phyloP scores from a whole-genome alignment of 35 echinoderm and acorn worm species.

The Heliocidaris erythrogramma region DNA sequence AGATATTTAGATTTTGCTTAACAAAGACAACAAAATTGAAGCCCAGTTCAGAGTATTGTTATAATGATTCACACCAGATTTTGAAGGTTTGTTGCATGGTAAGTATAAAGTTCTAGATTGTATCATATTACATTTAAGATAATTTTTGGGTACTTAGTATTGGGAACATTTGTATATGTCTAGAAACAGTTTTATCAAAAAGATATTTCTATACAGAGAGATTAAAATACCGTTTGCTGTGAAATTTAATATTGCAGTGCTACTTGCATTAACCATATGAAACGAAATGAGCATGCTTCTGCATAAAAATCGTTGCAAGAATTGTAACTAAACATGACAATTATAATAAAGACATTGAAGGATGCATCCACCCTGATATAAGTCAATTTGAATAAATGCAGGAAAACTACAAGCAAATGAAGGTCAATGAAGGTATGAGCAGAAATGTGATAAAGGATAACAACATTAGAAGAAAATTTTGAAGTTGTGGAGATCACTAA shows the following conservation, averaged over 20 bases:
- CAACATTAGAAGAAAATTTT: no score
- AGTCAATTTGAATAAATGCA: no score
- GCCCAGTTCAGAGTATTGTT: background rate
- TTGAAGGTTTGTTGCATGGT: background rate
- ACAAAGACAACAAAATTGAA: background rate
- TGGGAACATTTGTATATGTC: slow-evolving; percentile 1
- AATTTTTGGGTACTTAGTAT: background rate
- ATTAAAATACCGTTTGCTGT: background rate
- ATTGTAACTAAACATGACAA: background rate
- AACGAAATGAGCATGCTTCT: background rate
- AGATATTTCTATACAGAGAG: background rate
- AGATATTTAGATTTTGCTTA: background rate
- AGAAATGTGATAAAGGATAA: no score
- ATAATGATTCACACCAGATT: background rate
- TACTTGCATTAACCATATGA: background rate
- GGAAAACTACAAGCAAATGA: no score
- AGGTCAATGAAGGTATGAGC: no score
- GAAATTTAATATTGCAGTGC: slow-evolving; percentile 1
- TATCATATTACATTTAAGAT: background rate
- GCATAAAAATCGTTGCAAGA: background rate
- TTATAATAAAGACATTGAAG: background rate
- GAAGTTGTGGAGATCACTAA: no score
- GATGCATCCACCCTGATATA: background rate
- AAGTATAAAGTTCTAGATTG: background rate
- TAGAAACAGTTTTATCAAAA: background rate